Evolutionary conservation across 2,888 invertebrate genomes (phyloP).

Genomic region (Sceliomorpha sp.): DNA sequence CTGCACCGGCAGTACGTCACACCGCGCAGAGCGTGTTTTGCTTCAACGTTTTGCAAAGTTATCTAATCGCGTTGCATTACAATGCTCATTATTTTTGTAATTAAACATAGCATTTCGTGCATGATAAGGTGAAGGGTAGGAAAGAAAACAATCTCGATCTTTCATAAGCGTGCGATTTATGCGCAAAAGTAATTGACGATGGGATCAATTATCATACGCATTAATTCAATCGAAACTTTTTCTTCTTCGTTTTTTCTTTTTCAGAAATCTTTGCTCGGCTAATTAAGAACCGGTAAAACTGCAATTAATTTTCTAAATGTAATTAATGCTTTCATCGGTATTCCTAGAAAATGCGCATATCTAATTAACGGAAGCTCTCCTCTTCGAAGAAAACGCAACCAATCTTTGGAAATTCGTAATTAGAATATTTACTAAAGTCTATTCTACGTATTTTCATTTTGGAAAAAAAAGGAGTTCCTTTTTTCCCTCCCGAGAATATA

Average conservation of each 20-base stretch:
- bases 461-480: constrained; percentile 25
- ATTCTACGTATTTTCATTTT: constrained; percentile 23
- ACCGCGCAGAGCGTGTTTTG: constrained; percentile 58
- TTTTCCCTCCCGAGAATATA: constrained; percentile 29
- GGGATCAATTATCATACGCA: too few species aligned
- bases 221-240: too few species aligned
- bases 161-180: too few species aligned
- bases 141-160: constrained; percentile 22
- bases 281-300: too few species aligned
- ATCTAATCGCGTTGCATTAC: constrained; percentile 51
- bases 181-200: too few species aligned
- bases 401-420: constrained; percentile 21
- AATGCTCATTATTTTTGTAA: constrained; percentile 42
- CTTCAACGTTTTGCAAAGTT: constrained; percentile 54
- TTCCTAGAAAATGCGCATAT: too few species aligned
- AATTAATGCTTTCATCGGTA: too few species aligned
- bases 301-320: too few species aligned
- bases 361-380: too few species aligned
- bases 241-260: too few species aligned
- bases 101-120: constrained; percentile 30
- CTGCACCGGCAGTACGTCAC: constrained; percentile 63
- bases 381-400: too few species aligned
- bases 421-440: constrained; percentile 36
- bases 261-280: too few species aligned
- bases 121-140: constrained; percentile 3